Base-by-base conservation (phyloP, 2,797 vertebrate genomes). In the Numenius phaeopus region DNA sequence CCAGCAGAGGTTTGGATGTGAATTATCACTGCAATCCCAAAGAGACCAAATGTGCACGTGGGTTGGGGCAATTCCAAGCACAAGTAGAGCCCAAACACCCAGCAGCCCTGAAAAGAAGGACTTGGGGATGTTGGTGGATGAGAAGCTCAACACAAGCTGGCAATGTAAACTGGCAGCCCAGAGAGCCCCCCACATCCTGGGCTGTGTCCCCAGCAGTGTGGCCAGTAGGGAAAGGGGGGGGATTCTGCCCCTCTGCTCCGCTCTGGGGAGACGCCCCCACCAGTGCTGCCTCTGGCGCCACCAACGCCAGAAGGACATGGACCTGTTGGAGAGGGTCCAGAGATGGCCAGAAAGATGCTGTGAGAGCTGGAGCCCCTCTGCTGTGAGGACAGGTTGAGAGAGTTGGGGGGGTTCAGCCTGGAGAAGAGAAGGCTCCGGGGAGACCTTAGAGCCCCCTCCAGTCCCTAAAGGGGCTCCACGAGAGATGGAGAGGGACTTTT, bases 1-100 rank as follows among this genome's bases (percentile, higher is more conserved):
- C n/a, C 79, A 49, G 40, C 11, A 86, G 13, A 27, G 0, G 0
- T 57, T 0, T 50, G 61, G 52, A 16, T 18, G 21, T 1, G 39
- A 78, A 71, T 84, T 67, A 59, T 6, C 27, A 29, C 29, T 11
- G 3, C 24, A 67, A 1, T 24, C 57, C 82, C 32, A 8, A 24
- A 16, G 39, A 47, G 10, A 42, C 54, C 8, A 0, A 52, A 4
- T 8, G 18, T 29, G 61, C 12, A 42, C 5, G 19, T 30, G 39
- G 61, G 61, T 64, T 6, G 7, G 39, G 39, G 39, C 61, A 64
- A 30, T 42, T 18, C 26, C 26, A 21, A 14, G 27, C 19, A 64
- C 19, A 42, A 40, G 14, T 23, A 57, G 8, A n/a, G 32, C 55
- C 21, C 55, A 22, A 23, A n/a, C 32, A 32, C 55, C 16, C n/a